Evolutionary conservation across 2,113 vertebrate genomes (phyloP).

Genomic region (Rhinolophus ferrumequinum): DNA sequence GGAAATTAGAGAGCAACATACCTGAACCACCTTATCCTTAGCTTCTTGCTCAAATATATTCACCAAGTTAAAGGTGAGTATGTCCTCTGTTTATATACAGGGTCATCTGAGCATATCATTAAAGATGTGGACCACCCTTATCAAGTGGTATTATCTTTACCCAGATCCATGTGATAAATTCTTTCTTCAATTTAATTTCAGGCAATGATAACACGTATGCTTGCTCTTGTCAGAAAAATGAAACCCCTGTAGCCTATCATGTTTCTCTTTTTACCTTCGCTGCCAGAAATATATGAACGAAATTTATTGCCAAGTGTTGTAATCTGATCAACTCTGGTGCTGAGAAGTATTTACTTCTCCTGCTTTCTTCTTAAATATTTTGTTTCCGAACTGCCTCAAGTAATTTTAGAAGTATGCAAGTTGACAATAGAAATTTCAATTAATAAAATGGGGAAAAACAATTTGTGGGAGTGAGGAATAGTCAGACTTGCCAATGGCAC

Average conservation of each 20-base stretch:
- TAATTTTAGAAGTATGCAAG: not conserved
- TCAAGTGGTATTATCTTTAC: not conserved
- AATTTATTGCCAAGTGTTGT: slow-evolving; percentile 11
- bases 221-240: not conserved
- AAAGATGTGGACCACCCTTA: not conserved
- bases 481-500: not conserved
- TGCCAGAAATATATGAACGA: slow-evolving; percentile 49
- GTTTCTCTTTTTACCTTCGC: slow-evolving; percentile 36
- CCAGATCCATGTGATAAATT: not conserved
- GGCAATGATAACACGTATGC: not conserved
- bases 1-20: not conserved
- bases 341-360: slow-evolving; percentile 1
- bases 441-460: slow-evolving; percentile 1
- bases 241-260: not conserved
- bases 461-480: not conserved
- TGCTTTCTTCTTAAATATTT: slow-evolving; percentile 9
- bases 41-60: not conserved
- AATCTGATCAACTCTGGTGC: not conserved
- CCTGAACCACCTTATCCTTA: not conserved
- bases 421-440: not conserved
- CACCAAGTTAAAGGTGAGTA: not conserved
- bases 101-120: not conserved
- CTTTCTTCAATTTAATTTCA: not conserved
- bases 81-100: not conserved
- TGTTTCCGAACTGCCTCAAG: not conserved